Conservation (phyloP, 2,888 invertebrate genomes). For the Drosophila infuscata region DNA sequence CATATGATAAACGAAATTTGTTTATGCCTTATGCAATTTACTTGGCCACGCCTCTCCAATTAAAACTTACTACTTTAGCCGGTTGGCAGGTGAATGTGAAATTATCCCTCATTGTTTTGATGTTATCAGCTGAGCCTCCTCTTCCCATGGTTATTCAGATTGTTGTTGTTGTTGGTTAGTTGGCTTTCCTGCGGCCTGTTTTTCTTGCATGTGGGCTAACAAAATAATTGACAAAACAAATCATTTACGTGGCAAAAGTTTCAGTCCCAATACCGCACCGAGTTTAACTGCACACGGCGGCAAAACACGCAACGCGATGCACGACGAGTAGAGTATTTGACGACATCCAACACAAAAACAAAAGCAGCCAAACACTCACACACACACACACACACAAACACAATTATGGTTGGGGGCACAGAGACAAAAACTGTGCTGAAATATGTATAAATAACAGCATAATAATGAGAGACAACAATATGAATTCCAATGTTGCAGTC, state of each 20-base stretch:
- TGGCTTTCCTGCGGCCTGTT: conserved; percentile 23
- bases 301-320: conserved; percentile 71
- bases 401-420: conserved; percentile 7
- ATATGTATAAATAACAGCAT: conserved; percentile 67
- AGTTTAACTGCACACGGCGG: conserved; percentile 70
- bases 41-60: conserved; percentile 66
- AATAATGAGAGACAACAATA: conserved; percentile 56
- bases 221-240: conserved; percentile 81
- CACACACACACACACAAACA: conserved; percentile 9
- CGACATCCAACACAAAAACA: conserved; percentile 49
- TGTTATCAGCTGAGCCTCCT: conserved; percentile 66
- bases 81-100: conserved; percentile 30
- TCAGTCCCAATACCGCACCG: conserved; percentile 39
- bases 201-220: conserved; percentile 77
- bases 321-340: conserved; percentile 47
- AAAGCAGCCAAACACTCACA: conserved; percentile 24
- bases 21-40: conserved; percentile 63
- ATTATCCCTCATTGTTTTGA: conserved; percentile 69
- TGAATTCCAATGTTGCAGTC: conserved; percentile 43
- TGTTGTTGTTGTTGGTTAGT: conserved; percentile 13
- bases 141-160: background rate
- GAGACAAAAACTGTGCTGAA: conserved; percentile 18
- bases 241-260: conserved; percentile 79
- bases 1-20: conserved; percentile 50
- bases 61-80: conserved; percentile 32